Base-by-base conservation (phyloP, 2,888 invertebrate genomes). In the Drosophila recens region DNA sequence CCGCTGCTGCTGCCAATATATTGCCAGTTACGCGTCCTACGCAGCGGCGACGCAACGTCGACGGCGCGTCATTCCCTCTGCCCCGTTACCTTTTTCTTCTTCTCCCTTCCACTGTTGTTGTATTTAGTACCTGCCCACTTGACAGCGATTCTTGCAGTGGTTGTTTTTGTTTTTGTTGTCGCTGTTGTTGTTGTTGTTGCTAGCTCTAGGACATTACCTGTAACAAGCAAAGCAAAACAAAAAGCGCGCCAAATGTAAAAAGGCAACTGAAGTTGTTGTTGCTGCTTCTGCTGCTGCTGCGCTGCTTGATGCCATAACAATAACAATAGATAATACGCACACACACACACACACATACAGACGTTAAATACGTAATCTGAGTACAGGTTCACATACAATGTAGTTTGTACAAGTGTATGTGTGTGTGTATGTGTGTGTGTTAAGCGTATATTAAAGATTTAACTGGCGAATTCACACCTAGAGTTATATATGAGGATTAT, bases 91-190 rank as follows among this genome's bases (percentile, higher is more conserved):
- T 48, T 48, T 45, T 17, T 30, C 30, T 8, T 8, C 30, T 43
- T 46, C 36, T 54, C 59, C 36, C 23, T 42, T 33, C 54, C 42
- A 10, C 33, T n/a, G 45, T 42, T 23, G 45, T 33, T 10, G 33
- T 33, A 33, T 33, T 33, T 27, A 61, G 58, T 89, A 89, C 89
- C 83, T 83, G 83, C 90, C 86, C 79, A 85, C 82, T 89, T 75
- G 82, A 68, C 79, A 70, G 66, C 59, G 71, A 71, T 64, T 86
- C 72, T 57, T 65, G 61, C 57, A 42, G 66, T 65, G 54, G 58
- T 59, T 65, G 11, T 64, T 64, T 38, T 43, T 65, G 15, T 15
- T 46, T 3, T 61, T 27, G 5, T 27, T 6, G 27, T 27, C 8
- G 30, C 8, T 30, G 8, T 30, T 54, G 17, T 34, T 48, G 20